Base-by-base conservation (phyloP, 2,888 invertebrate species). In the Rhingia rostrata region DNA sequence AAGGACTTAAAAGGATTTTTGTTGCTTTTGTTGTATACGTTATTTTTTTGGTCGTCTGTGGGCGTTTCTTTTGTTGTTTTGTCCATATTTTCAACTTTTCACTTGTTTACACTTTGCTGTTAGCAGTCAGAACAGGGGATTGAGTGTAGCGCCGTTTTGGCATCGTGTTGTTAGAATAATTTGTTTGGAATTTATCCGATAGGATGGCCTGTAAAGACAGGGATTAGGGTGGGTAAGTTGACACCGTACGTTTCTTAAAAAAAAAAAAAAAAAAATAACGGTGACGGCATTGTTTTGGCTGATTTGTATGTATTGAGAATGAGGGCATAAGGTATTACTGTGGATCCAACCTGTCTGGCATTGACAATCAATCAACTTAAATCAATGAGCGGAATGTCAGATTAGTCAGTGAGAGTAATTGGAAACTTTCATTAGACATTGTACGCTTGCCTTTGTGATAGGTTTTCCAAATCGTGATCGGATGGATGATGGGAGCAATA, bases 321-420 rank as follows among this genome's bases (percentile, higher is more conserved):
- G 14, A 37, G 56, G 41, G 2, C 4, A n/a, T 9, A 6, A 3
- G 6, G 22, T 14, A 47, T 70, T 77, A 70, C 66, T 83, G 47
- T 67, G 49, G 82, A 78, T 61, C 39, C 56, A 47, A 56, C 67
- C 66, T 83, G 72, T 83, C 78, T 63, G 49, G 61, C 61, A 43
- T 63, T 73, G 66, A 53, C 60, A 78, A 83, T 83, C 82, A 83
- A 83, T 83, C 78, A 77, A 43, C 43, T 53, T 12, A 54, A 78
- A 78, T 82, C 82, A 83, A 78, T 77, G 53, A 37, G 33, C 39
- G 53, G 54, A 47, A 45, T 78, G 82, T 83, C 82, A 78, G 61
- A 66, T 78, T 78, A 56, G 49, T 64, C 47, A 39, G 43, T n/a
- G 33, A 32, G 47, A 72, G 77, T 77, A 82, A 77, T 72, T 77